Evolutionary conservation across 2,888 invertebrate genomes (phyloP), one percentile per base, ranked within the genome.

Genomic region (Holacanthella duospinosa): DNA sequence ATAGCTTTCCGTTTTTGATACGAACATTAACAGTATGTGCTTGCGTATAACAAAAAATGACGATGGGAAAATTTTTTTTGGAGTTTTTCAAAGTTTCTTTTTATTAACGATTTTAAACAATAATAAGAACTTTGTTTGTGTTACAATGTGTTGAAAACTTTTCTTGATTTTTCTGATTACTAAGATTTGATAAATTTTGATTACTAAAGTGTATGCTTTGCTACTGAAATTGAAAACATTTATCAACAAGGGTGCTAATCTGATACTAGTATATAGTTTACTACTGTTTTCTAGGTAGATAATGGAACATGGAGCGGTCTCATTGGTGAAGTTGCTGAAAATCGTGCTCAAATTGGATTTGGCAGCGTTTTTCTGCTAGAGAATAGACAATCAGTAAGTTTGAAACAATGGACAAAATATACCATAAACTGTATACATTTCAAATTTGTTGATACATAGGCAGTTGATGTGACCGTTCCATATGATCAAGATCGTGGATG

Each of bases 401-500:
- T 25, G 2, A 24, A 12, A 36, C 6, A 36, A 12, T 36, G 16
- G 6, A 12, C 53, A 6, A 24, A 53, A 53, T 53, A 53, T 12
- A 12, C 53, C 9, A n/a, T 6, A n/a, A n/a, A 53, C 6, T 9
- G n/a, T 9, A 53, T 53, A 53, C 6, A 53, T 53, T 21, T 9
- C n/a, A 9, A n/a, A 58, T 16, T 58, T 29, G 9, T 36, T 29
- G 9, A 29, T 61, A 3, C 44, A 21, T 55, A 65, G 69, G 72
- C 64, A 16, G 72, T 72, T 2, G 72, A 72, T 59, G 66, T 72
- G 1, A 64, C 72, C 4, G 65, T 65, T 1, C 70, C 72, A 1
- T 72, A 72, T 60, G 72, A 72, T 60, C 66, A 69, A 44, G 72
- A 72, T 36, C 62, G 70, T 59, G 72, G 71, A 1, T 72, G 72